Evolutionary conservation across 2,797 vertebrate species (phyloP), one percentile per base, ranked within the genome.

Genomic region (Acestrorhynchus altus): DNA sequence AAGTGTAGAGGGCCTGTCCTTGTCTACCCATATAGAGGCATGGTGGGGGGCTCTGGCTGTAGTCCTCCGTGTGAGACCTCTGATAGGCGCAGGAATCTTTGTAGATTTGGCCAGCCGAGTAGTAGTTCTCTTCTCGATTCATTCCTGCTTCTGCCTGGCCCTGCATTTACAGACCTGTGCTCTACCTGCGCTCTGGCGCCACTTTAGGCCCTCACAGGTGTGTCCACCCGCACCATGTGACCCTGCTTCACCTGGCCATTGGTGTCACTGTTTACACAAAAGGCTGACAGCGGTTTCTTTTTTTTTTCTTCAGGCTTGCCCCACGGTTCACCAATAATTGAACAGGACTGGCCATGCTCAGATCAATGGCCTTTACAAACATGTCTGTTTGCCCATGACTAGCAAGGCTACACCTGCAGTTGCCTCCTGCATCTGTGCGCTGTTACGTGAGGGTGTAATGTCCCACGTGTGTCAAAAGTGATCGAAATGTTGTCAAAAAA

Each of bases 11-110:
- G 9, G 94, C 87, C 71, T 95, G 95, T 6, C 93, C 94, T 86
- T 95, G 96, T 70, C 97, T 89, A 83, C 94, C 93, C 96, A 98
- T 94, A 87, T 98, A 99, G 57, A 98, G 94, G 86, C 98, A 98
- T 44, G 97, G 95, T 0, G 98, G 97, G 63, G 97, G 98, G 71
- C 93, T 94, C 78, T 90, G 85, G 86, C 65, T 94, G 92, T 94
- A 98, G 76, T 97, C 96, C 77, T 95, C 95, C 15, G 84, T 89
- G 16, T 92, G 95, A 16, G 91, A 57, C 77, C 96, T 92, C 93
- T 98, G 97, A 86, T 95, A 99, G 13, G 92, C 94, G 20, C 96
- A 99, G 1, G 97, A 89, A 79, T 98, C 97, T 90, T 98, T 99
- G 90, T 97, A 99, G 69, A 98, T 92, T 85, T 94, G 96, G 74